phyloP scores from a whole-genome alignment of 2,888 invertebrate genomes.

The Phytoseiulus persimilis region DNA sequence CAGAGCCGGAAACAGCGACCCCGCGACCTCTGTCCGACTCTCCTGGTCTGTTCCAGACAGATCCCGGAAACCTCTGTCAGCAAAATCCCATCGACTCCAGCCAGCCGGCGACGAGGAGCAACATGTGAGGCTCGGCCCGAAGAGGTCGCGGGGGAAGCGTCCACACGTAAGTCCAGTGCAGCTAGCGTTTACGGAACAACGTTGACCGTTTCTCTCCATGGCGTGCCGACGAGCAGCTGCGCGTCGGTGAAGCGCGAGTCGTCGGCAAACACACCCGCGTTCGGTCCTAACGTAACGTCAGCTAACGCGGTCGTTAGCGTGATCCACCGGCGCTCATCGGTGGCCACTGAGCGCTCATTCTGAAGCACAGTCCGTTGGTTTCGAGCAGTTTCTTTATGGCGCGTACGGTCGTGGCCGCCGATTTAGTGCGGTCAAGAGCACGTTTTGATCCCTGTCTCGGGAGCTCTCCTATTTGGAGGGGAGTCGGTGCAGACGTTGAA shows the following conservation, averaged over 20 bases:
- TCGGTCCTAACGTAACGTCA: background rate
- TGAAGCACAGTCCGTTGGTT: background rate
- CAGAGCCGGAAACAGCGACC: background rate
- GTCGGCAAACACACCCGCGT: background rate
- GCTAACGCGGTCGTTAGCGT: background rate
- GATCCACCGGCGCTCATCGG: background rate
- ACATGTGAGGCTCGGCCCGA: background rate
- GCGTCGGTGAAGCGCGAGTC: no score
- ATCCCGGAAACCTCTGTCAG: background rate
- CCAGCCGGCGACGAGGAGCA: background rate
- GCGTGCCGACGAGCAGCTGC: background rate
- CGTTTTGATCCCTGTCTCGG: background rate
- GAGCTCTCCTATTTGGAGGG: background rate
- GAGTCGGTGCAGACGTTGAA: no score
- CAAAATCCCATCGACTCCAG: background rate
- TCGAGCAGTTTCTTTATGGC: background rate
- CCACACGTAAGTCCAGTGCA: background rate
- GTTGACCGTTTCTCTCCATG: background rate
- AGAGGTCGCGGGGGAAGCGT: background rate
- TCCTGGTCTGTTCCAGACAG: background rate
- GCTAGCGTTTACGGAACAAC: background rate
- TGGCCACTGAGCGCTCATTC: background rate
- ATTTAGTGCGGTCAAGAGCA: no score
- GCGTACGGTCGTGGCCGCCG: background rate
- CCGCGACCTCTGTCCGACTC: background rate